Evolutionary conservation across 2,797 vertebrate species (phyloP).

Genomic region (Poeciliopsis gracilis): DNA sequence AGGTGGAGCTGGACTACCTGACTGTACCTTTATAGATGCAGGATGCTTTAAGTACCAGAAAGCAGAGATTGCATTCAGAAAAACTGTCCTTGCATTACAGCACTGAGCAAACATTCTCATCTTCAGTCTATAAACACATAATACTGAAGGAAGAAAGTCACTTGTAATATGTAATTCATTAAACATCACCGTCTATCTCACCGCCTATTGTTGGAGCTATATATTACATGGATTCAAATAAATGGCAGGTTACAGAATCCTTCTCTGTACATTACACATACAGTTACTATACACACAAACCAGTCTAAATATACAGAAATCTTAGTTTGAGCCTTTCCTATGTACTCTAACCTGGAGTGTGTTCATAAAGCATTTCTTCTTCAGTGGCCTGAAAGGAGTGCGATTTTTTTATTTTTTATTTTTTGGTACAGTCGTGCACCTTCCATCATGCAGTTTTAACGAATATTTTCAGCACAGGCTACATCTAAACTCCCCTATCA

Average conservation of each 20-base stretch:
- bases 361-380: slow-evolving; percentile 35
- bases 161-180: slow-evolving; percentile 11
- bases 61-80: slow-evolving; percentile 32
- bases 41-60: slow-evolving; percentile 22
- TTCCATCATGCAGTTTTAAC: slow-evolving; percentile 56
- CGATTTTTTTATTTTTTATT: slow-evolving; percentile 10
- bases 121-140: slow-evolving; percentile 25
- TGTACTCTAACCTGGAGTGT: slow-evolving; percentile 37
- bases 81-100: slow-evolving; percentile 23
- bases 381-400: slow-evolving; percentile 44
- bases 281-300: slow-evolving; percentile 50
- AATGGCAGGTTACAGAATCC: slow-evolving; percentile 29
- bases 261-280: slow-evolving; percentile 61
- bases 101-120: slow-evolving; percentile 17
- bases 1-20: slow-evolving; percentile 20
- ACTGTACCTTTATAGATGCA: slow-evolving; percentile 37
- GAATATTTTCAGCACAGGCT: slow-evolving; percentile 51
- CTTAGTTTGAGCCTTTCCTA: slow-evolving; percentile 31
- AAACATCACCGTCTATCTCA: slow-evolving; percentile 21
- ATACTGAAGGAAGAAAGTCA: slow-evolving; percentile 23
- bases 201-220: slow-evolving; percentile 24
- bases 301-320: slow-evolving; percentile 46
- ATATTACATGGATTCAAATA: slow-evolving; percentile 29
- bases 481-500: slow-evolving; percentile 51
- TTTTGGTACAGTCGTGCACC: slow-evolving; percentile 60